Evolutionary conservation across 2,797 vertebrate genomes (phyloP), one percentile per base, ranked within the genome.

Genomic region (Ficedula albicollis): DNA sequence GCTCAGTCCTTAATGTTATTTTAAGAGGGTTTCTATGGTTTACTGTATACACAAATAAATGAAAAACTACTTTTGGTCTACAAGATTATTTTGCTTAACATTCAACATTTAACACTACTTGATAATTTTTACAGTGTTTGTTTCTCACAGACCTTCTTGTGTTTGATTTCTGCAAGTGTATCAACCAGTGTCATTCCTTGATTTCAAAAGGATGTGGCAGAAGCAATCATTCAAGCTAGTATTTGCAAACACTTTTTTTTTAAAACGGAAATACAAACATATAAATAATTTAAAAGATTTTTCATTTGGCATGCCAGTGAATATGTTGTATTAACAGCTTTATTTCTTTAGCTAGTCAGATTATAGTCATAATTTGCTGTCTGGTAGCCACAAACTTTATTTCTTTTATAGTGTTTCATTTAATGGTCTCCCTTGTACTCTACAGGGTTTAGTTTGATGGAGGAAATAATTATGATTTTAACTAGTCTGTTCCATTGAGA

Each of bases 381-480:
- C 88, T 94, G 88, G 79, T 94, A 93, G 49, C 69, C 64, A 80
- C 88, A 80, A 93, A 94, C 76, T 95, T 92, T 87, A 63, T 94
- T 95, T 90, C 75, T 94, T 96, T 94, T 96, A 89, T 15, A 58
- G 77, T n/a, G 44, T 95, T 97, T 90, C 85, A 32, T 91, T 97
- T 95, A 97, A 92, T 87, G 64, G 94, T 87, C 95, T 95, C 93
- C 85, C 82, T 92, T 88, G 90, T 85, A 66, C 86, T 89, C 90
- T 87, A 87, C 72, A 44, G 70, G 77, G 52, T 90, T 89, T 94
- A 93, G 86, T 84, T 88, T 93, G 96, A 93, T 62, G 89, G 93
- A 93, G 92, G 93, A 96, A 97, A 95, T 90, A 80, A 91, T 93
- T 93, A 76, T 54, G 81, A 78, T 91, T 95, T 93, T 96, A 97